Evolutionary conservation across 2,888 invertebrate species (phyloP).

Genomic region (Scaptomyza reducta): DNA sequence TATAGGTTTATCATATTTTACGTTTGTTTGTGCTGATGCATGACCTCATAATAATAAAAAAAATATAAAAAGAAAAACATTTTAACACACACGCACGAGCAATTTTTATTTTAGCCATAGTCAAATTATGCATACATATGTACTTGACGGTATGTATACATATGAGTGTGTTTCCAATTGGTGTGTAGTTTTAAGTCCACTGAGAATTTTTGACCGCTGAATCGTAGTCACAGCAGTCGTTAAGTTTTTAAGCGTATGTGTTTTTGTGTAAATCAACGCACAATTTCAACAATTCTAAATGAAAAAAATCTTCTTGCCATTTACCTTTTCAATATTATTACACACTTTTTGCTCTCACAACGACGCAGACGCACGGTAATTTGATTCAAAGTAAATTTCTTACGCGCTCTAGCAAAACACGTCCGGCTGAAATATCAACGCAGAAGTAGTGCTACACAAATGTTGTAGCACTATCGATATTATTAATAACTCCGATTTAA

Average conservation of each 20-base stretch:
- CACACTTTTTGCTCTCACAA: slow-evolving; percentile 47
- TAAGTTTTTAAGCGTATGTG: no score
- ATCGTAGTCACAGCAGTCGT: no score
- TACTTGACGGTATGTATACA: slow-evolving; percentile 59
- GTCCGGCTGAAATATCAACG: slow-evolving; percentile 61
- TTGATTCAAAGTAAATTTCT: slow-evolving; percentile 32
- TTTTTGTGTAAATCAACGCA: background rate
- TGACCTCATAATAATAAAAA: slow-evolving; percentile 22
- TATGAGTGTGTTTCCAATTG: slow-evolving; percentile 54
- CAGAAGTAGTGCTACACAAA: slow-evolving; percentile 52
- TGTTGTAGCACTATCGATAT: slow-evolving; percentile 36
- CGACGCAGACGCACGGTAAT: slow-evolving; percentile 62
- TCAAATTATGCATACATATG: slow-evolving; percentile 44
- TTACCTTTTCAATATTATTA: slow-evolving; percentile 68
- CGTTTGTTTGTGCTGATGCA: slow-evolving; percentile 22
- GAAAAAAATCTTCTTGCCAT: slow-evolving; percentile 64
- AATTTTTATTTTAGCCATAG: slow-evolving; percentile 51
- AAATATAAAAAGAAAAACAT: slow-evolving; percentile 23
- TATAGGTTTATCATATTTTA: slow-evolving; percentile 19
- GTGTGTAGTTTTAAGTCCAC: slow-evolving; percentile 50
- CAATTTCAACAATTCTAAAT: slow-evolving; percentile 55
- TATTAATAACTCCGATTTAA: slow-evolving; percentile 1
- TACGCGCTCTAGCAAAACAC: slow-evolving; percentile 57
- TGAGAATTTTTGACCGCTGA: no score
- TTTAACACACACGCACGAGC: slow-evolving; percentile 48